A percentile compares a stretch with the other conserved stretches of the same genome.
phyloP scores from a whole-genome alignment of 2,113 vertebrate genomes.

The Carettochelys insculpta region DNA sequence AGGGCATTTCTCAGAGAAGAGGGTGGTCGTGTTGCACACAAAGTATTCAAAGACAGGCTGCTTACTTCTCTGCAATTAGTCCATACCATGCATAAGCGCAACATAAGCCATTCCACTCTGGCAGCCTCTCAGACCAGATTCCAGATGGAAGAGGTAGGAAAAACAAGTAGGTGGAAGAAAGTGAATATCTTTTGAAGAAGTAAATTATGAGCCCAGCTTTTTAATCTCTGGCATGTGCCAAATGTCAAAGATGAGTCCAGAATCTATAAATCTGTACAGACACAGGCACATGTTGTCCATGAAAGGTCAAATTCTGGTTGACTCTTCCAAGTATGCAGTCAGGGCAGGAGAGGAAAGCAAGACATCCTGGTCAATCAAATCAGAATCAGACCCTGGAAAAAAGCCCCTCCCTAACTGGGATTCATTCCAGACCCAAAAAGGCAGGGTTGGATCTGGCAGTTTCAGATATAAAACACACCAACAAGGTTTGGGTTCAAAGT shows the following conservation, averaged over 20 bases:
- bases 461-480: background rate
- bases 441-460: background rate
- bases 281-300: background rate
- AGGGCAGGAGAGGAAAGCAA: background rate
- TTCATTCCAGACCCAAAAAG: background rate
- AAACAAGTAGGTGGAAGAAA: background rate
- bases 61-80: background rate
- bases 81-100: background rate
- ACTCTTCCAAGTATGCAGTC: background rate
- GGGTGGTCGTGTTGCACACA: background rate
- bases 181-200: background rate
- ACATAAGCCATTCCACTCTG: background rate
- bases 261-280: background rate
- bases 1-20: background rate
- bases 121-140: background rate
- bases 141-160: constrained; percentile 34
- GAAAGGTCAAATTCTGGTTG: background rate
- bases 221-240: background rate
- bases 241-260: constrained; percentile 1
- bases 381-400: background rate
- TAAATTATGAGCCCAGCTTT: background rate
- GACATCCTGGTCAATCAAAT: background rate
- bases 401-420: background rate
- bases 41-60: background rate
- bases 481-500: background rate